These are phyloP conservation scores for Pampusana beccarii DNA, from an alignment of 2,113 vertebrate species.

Conservation along the genomic window DNA sequence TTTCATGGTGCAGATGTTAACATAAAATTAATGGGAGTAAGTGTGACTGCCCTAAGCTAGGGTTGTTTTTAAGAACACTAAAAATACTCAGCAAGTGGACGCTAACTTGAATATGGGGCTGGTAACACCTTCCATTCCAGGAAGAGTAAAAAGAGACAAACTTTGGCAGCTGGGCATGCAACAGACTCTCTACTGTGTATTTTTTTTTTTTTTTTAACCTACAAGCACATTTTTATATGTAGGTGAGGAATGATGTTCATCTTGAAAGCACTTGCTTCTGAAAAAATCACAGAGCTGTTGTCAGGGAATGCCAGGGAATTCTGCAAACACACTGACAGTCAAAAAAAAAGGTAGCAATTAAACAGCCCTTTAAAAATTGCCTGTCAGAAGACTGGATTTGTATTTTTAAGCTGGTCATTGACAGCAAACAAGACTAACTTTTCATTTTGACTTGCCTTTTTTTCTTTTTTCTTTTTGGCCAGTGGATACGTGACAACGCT, in stretches of 20 bases:
- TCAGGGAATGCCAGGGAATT: neutral
- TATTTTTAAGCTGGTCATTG: neutral
- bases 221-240: constrained; percentile 41
- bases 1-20: neutral
- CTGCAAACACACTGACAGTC: neutral
- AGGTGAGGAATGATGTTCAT: constrained; percentile 65
- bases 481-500: neutral
- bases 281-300: neutral
- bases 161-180: neutral
- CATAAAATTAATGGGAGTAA: neutral
- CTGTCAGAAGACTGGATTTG: neutral
- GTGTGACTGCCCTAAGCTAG: neutral
- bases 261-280: neutral
- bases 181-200: neutral
- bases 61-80: neutral
- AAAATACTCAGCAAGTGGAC: neutral
- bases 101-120: neutral
- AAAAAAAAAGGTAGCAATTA: constrained; percentile 13
- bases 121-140: neutral
- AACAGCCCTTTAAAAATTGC: constrained; percentile 38
- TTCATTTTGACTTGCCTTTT: neutral
- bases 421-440: neutral
- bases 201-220: neutral
- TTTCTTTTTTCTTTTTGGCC: neutral
- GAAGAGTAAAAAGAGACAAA: neutral